Percentiles rank a stretch among this genome's conserved stretches.
Conservation (phyloP, 2,113 vertebrate genomes). For the Haplotaxodon microlepis region DNA sequence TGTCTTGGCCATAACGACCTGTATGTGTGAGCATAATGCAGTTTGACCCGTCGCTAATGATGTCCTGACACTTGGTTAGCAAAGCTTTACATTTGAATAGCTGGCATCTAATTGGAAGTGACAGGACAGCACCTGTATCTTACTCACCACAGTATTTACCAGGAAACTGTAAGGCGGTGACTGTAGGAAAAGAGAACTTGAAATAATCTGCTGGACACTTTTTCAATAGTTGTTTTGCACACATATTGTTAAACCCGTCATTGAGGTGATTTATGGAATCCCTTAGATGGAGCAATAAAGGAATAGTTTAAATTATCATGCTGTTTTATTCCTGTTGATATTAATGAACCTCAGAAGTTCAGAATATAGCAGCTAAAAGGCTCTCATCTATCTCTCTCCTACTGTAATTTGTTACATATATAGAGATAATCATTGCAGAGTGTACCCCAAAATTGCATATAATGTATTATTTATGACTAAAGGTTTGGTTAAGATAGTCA, state of each 20-base stretch:
- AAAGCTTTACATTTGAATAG: conserved; percentile 21
- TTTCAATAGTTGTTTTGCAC: background rate
- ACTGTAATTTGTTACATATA: background rate
- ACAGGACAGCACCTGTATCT: conserved; percentile 45
- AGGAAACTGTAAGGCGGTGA: conserved; percentile 2
- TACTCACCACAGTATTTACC: background rate
- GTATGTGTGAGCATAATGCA: conserved; percentile 54
- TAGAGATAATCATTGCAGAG: background rate
- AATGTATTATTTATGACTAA: background rate
- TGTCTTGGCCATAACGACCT: conserved; percentile 9
- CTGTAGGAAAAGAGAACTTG: background rate
- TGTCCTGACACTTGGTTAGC: conserved; percentile 52
- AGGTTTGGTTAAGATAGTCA: background rate
- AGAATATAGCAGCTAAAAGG: background rate
- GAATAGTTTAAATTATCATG: background rate
- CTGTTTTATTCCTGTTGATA: background rate
- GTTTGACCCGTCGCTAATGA: conserved; percentile 69
- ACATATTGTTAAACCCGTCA: background rate
- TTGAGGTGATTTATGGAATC: background rate
- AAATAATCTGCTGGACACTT: background rate
- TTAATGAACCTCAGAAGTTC: background rate
- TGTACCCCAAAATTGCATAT: background rate
- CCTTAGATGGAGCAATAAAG: background rate
- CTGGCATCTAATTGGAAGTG: conserved; percentile 55
- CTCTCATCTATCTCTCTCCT: rapidly evolving